These are phyloP conservation scores for Chamaea fasciata DNA, from an alignment of 2,113 vertebrate genomes.

Conservation along the genomic window DNA sequence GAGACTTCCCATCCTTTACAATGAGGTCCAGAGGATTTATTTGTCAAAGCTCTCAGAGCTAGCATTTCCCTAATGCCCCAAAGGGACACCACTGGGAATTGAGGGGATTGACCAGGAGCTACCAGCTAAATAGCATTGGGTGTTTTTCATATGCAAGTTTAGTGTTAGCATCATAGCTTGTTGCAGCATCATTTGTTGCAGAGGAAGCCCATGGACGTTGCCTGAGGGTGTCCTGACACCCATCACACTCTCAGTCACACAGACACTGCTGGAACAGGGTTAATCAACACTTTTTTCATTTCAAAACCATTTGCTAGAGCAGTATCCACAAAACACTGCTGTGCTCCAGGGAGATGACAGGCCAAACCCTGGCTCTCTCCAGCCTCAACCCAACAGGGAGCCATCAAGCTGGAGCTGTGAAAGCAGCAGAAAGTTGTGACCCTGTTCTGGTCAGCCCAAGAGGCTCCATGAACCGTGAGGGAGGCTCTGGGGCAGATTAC, in stretches of 20 bases:
- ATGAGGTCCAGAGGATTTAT: background rate
- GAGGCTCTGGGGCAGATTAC: background rate
- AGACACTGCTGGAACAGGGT: background rate
- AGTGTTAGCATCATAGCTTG: background rate
- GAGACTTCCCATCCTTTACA: background rate
- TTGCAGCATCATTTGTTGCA: background rate
- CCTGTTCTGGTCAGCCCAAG: background rate
- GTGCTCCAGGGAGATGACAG: background rate
- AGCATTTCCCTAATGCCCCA: background rate
- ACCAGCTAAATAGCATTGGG: background rate
- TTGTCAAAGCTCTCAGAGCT: background rate
- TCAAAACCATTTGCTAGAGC: background rate
- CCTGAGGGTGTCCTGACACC: background rate
- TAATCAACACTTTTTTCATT: background rate
- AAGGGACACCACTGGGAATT: background rate
- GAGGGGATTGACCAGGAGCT: background rate
- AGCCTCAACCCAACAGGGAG: background rate
- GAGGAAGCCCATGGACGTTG: background rate
- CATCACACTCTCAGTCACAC: background rate
- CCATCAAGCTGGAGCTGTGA: background rate
- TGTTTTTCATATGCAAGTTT: background rate
- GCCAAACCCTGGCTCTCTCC: background rate
- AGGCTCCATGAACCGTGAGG: background rate
- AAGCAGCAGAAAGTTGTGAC: background rate
- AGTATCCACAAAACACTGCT: background rate